Conservation (phyloP, 1,140 invertebrate species). For the Neotoxoptera formosana region DNA sequence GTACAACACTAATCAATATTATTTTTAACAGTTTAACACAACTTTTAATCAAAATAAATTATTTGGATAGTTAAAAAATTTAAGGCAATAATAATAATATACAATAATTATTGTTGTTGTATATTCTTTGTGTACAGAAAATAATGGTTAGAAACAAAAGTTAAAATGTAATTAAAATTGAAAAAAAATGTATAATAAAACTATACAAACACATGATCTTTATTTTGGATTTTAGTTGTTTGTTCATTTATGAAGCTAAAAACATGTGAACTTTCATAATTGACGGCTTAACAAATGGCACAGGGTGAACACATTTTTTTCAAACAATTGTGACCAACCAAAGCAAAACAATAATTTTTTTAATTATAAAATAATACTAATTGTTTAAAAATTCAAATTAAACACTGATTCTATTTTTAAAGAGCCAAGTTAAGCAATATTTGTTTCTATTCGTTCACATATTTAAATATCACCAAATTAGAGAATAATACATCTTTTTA, state of each 20-base stretch:
- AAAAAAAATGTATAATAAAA: slow-evolving; percentile 28
- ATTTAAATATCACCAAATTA: slow-evolving; percentile 10
- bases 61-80: slow-evolving; percentile 46
- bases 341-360: slow-evolving; percentile 21
- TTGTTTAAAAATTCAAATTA: not conserved
- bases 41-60: slow-evolving; percentile 42
- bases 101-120: not conserved
- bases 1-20: slow-evolving; percentile 21
- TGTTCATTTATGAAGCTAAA: slow-evolving; percentile 21
- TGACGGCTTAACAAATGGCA: slow-evolving; percentile 50
- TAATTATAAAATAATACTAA: not conserved
- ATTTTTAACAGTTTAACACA: slow-evolving; percentile 48
- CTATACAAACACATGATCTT: slow-evolving; percentile 24
- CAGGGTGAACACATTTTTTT: slow-evolving; percentile 4
- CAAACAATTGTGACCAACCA: not conserved
- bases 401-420: slow-evolving; percentile 19
- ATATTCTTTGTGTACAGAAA: slow-evolving; percentile 34
- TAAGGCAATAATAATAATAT: slow-evolving; percentile 20
- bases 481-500: slow-evolving; percentile 1
- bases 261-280: slow-evolving; percentile 43
- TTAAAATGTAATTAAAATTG: slow-evolving; percentile 20
- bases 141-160: slow-evolving; percentile 46
- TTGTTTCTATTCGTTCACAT: slow-evolving; percentile 43
- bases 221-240: not conserved
- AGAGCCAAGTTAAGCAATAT: slow-evolving; percentile 29